Conservation (phyloP, 1,140 invertebrate species). For the Popillia japonica region DNA sequence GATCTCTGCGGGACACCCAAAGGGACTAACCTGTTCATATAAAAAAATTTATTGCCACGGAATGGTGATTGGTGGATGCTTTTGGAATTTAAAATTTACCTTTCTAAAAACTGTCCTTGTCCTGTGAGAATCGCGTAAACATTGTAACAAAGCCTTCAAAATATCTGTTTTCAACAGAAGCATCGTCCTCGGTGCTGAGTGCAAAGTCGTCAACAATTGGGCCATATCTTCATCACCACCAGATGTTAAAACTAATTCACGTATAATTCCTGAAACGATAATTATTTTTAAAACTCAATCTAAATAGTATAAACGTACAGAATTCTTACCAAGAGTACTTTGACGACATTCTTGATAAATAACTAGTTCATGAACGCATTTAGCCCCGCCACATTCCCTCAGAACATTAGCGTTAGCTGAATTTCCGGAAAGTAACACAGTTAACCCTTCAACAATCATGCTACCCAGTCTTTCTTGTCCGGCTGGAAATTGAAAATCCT, state of each 20-base stretch:
- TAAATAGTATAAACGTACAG: conserved; percentile 13
- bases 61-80: too few species aligned
- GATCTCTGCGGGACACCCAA: too few species aligned
- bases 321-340: conserved; percentile 72
- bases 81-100: conserved; percentile 66
- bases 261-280: conserved; percentile 69
- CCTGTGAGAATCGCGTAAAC: conserved; percentile 92
- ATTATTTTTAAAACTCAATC: neutral
- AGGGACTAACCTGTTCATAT: too few species aligned
- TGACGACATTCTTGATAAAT: conserved; percentile 84
- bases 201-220: conserved; percentile 88
- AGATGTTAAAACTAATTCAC: conserved; percentile 88
- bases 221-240: conserved; percentile 97
- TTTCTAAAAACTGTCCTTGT: conserved; percentile 96
- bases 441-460: conserved; percentile 87
- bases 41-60: too few species aligned
- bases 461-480: conserved; percentile 82
- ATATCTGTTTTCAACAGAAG: conserved; percentile 90
- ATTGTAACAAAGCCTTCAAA: conserved; percentile 86
- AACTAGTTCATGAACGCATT: conserved; percentile 90
- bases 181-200: conserved; percentile 81
- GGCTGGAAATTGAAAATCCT: conserved; percentile 66
- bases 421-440: conserved; percentile 80
- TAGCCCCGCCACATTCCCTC: conserved; percentile 89
- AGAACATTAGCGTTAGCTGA: conserved; percentile 91